A percentile compares a stretch with the other conserved stretches of the same genome.
Conservation (phyloP, 2,113 vertebrate genomes). For the Apaloderma vittatum region DNA sequence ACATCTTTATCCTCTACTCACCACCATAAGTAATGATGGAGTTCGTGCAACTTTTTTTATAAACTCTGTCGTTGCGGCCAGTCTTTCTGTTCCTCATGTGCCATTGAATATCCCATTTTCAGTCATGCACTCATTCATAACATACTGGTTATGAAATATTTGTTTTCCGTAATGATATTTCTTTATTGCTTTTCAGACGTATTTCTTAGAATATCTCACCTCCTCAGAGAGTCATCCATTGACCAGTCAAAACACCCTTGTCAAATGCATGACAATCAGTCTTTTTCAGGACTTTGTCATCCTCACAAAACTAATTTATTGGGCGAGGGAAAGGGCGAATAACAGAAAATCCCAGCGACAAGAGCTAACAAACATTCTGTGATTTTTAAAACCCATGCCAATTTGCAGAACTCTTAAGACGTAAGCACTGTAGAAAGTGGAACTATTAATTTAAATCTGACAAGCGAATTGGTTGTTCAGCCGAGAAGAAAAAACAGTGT, state of each 20-base stretch:
- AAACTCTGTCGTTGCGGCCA: too few species aligned
- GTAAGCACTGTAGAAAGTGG: not conserved
- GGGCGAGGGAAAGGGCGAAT: fast-evolving
- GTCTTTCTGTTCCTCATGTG: not conserved
- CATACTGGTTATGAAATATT: not conserved
- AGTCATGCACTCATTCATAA: not conserved
- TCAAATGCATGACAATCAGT: not conserved
- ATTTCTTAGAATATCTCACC: not conserved
- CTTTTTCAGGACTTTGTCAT: not conserved
- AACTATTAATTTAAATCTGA: not conserved
- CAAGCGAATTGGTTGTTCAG: not conserved
- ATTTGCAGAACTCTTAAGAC: not conserved
- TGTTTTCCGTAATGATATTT: not conserved
- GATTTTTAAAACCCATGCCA: not conserved
- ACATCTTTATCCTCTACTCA: not conserved
- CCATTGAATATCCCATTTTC: not conserved
- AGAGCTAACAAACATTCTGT: not conserved
- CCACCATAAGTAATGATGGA: not conserved
- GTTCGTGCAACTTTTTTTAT: not conserved
- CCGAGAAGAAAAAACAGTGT: not conserved
- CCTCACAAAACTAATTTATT: not conserved
- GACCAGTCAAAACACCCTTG: not conserved
- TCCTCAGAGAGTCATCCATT: not conserved
- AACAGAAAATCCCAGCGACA: not conserved
- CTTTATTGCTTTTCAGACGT: not conserved